Percentiles rank a stretch among this genome's conserved stretches.
Evolutionary conservation across 2,797 vertebrate species (phyloP).

Genomic region (Squalus acanthias): DNA sequence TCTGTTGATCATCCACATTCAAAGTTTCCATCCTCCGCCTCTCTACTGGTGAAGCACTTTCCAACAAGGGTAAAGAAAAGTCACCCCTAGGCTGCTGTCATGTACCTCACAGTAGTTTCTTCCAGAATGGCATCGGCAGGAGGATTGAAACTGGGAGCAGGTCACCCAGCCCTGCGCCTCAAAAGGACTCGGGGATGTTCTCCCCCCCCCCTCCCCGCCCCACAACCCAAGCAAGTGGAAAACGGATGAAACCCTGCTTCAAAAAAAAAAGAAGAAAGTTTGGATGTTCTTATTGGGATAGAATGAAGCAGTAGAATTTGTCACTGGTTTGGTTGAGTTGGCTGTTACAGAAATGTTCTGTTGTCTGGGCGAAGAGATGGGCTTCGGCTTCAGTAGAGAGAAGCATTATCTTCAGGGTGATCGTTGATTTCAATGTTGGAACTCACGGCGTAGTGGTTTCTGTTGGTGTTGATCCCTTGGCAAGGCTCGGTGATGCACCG

Average conservation of each 20-base stretch:
- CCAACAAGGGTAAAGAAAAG: background rate
- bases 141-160: background rate
- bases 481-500: constrained; percentile 52
- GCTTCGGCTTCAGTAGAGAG: background rate
- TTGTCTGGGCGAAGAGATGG: background rate
- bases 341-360: background rate
- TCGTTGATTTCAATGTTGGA: constrained; percentile 56
- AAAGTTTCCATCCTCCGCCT: background rate
- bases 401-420: background rate
- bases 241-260: background rate
- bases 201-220: no score
- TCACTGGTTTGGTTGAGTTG: background rate
- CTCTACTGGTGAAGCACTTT: background rate
- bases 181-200: background rate
- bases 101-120: background rate
- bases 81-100: background rate
- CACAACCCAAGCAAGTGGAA: background rate
- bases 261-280: background rate
- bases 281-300: background rate
- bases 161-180: background rate
- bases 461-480: constrained; percentile 28
- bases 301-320: background rate
- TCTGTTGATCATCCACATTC: background rate
- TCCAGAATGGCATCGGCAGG: background rate
- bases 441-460: constrained; percentile 52